These are phyloP conservation scores for Entomobrya multifasciata DNA, from an alignment of 2,888 invertebrate genomes.

Conservation along the genomic window DNA sequence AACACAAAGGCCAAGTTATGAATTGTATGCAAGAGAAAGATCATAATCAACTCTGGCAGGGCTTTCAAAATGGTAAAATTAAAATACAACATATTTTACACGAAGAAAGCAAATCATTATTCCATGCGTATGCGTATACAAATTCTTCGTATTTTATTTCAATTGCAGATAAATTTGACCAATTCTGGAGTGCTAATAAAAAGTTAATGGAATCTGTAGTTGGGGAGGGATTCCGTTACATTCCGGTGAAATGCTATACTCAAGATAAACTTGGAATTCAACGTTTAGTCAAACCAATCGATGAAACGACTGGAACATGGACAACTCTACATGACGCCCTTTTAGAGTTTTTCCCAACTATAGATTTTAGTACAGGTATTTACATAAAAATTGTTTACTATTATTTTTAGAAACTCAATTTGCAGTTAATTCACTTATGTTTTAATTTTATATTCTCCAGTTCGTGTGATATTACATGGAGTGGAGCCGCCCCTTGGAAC, in stretches of 20 bases:
- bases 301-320: slow-evolving; percentile 86
- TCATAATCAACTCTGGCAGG: slow-evolving; percentile 97
- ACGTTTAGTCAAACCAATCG: slow-evolving; percentile 88
- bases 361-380: slow-evolving; percentile 66
- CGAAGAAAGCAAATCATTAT: too few species aligned
- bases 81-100: background rate
- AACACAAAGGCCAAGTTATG: slow-evolving; percentile 94
- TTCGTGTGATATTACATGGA: slow-evolving; percentile 92
- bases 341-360: slow-evolving; percentile 85
- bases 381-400: slow-evolving; percentile 4
- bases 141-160: too few species aligned
- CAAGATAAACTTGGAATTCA: slow-evolving; percentile 87
- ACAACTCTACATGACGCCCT: slow-evolving; percentile 88
- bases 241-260: slow-evolving; percentile 92
- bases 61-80: slow-evolving; percentile 93
- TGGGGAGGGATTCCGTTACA: slow-evolving; percentile 86
- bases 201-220: slow-evolving; percentile 93
- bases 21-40: slow-evolving; percentile 97
- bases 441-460: slow-evolving; percentile 83
- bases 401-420: background rate
- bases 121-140: too few species aligned
- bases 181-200: slow-evolving; percentile 98
- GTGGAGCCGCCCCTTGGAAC: slow-evolving; percentile 92
- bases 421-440: background rate
- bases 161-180: slow-evolving; percentile 95